Evolutionary conservation across 1,140 invertebrate genomes (phyloP).

Genomic region (Drosophila ananassae): DNA sequence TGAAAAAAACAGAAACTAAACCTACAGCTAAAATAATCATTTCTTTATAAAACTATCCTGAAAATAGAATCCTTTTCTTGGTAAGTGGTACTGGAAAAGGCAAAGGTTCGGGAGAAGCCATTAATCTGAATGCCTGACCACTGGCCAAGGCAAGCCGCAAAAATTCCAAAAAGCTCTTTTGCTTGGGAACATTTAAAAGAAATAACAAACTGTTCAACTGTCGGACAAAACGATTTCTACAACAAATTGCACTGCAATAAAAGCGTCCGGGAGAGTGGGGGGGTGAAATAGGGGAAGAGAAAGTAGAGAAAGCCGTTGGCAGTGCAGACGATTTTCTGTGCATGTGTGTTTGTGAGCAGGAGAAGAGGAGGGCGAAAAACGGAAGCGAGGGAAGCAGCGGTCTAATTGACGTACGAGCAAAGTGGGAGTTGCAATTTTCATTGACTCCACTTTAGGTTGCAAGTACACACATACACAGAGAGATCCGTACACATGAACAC

Average conservation of each 20-base stretch:
- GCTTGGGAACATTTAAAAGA: slow-evolving; percentile 79
- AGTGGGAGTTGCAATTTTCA: slow-evolving; percentile 83
- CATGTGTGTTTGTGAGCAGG: slow-evolving; percentile 18
- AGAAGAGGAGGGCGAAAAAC: slow-evolving; percentile 8
- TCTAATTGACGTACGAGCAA: slow-evolving; percentile 84
- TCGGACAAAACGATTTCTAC: slow-evolving; percentile 83
- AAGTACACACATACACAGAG: slow-evolving; percentile 14
- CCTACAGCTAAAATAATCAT: background rate
- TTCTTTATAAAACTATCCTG: background rate
- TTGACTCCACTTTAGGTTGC: slow-evolving; percentile 81
- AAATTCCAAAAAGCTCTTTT: slow-evolving; percentile 77
- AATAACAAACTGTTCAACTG: slow-evolving; percentile 83
- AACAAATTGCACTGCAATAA: slow-evolving; percentile 84
- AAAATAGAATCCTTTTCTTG: background rate
- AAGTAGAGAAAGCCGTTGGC: slow-evolving; percentile 42
- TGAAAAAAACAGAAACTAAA: background rate
- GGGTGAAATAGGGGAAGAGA: slow-evolving; percentile 32
- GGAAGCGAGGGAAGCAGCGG: slow-evolving; percentile 39
- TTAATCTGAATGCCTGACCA: slow-evolving; percentile 56
- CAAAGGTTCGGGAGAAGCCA: slow-evolving; percentile 4
- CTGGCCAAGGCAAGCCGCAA: slow-evolving; percentile 64
- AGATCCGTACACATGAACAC: background rate
- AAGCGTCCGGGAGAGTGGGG: slow-evolving; percentile 34
- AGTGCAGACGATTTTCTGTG: slow-evolving; percentile 41
- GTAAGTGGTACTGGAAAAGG: background rate